Percentiles rank a stretch among this genome's conserved stretches.
phyloP scores from a whole-genome alignment of 2,888 invertebrate species.

The Luperina testacea region DNA sequence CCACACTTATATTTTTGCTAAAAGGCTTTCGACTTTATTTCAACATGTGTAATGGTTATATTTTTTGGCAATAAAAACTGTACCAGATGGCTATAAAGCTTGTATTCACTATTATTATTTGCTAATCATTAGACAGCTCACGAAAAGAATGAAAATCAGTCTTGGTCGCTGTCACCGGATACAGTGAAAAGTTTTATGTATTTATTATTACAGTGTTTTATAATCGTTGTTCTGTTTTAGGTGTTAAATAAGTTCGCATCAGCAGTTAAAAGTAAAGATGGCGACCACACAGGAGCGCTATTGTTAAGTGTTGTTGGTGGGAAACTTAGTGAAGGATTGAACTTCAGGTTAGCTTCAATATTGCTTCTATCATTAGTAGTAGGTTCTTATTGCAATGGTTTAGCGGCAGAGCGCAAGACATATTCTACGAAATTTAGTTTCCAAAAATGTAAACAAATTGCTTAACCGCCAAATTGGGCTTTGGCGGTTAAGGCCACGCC shows the following conservation, averaged over 20 bases:
- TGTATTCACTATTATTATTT: background rate
- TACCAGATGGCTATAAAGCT: background rate
- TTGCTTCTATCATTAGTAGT: background rate
- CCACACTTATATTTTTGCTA: background rate
- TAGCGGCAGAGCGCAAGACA: background rate
- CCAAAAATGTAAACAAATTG: background rate
- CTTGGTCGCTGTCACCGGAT: too few relatives aligned
- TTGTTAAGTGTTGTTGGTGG: constrained; percentile 99
- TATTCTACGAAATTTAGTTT: background rate
- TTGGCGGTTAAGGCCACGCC: too few relatives aligned
- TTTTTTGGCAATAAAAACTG: background rate
- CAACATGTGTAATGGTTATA: too few relatives aligned
- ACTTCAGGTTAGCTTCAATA: constrained; percentile 91
- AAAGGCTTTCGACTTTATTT: background rate
- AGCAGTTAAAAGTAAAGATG: constrained; percentile 79
- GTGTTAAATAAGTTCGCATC: constrained; percentile 82
- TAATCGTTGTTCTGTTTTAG: constrained; percentile 66
- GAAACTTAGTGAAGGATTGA: constrained; percentile 99
- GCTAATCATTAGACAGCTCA: too few relatives aligned
- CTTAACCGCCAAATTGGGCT: too few relatives aligned
- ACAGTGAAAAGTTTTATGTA: background rate
- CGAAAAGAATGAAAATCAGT: too few relatives aligned
- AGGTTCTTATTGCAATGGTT: background rate
- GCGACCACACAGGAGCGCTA: constrained; percentile 92
- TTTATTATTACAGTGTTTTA: background rate